Percentiles rank a stretch among this genome's conserved stretches.
These are phyloP conservation scores for Torymus tubicola DNA, from an alignment of 2,888 invertebrate genomes.

Conservation along the genomic window DNA sequence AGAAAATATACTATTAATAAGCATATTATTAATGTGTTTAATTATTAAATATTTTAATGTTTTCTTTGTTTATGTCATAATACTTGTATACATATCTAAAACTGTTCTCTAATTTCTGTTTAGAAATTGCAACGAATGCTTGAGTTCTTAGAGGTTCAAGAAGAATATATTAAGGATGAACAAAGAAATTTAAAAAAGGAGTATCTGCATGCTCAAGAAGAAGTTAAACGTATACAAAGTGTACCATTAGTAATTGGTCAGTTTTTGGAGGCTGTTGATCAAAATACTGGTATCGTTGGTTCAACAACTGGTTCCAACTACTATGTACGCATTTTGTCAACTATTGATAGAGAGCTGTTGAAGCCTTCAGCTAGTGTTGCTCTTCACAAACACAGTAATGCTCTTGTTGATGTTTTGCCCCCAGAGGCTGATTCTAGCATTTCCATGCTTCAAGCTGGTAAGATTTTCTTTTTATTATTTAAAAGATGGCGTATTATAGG, in stretches of 20 bases:
- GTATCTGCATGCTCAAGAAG: slow-evolving; percentile 98
- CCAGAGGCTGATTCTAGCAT: slow-evolving; percentile 99
- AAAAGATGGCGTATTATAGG: neutral
- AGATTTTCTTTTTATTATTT: slow-evolving; percentile 6
- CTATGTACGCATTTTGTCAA: slow-evolving; percentile 98
- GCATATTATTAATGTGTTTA: neutral
- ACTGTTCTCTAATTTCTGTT: slow-evolving; percentile 21
- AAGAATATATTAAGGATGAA: slow-evolving; percentile 99
- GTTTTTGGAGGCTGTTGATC: slow-evolving; percentile 99
- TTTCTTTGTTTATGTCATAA: neutral
- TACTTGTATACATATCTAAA: too few relatives aligned
- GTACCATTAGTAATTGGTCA: slow-evolving; percentile 99
- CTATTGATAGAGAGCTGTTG: slow-evolving; percentile 96
- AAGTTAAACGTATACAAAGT: slow-evolving; percentile 98
- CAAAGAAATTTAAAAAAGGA: slow-evolving; percentile 99
- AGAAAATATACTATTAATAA: neutral
- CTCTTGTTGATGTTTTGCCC: slow-evolving; percentile 98
- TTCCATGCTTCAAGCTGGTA: slow-evolving; percentile 96
- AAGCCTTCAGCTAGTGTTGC: slow-evolving; percentile 99
- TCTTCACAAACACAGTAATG: slow-evolving; percentile 99
- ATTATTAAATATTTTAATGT: neutral
- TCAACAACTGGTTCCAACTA: slow-evolving; percentile 99
- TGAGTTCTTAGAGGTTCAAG: slow-evolving; percentile 98
- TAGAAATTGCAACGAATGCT: slow-evolving; percentile 96
- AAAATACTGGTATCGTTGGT: slow-evolving; percentile 99